Base-by-base conservation (phyloP, 2,797 vertebrate genomes). In the Danio albolineatus region DNA sequence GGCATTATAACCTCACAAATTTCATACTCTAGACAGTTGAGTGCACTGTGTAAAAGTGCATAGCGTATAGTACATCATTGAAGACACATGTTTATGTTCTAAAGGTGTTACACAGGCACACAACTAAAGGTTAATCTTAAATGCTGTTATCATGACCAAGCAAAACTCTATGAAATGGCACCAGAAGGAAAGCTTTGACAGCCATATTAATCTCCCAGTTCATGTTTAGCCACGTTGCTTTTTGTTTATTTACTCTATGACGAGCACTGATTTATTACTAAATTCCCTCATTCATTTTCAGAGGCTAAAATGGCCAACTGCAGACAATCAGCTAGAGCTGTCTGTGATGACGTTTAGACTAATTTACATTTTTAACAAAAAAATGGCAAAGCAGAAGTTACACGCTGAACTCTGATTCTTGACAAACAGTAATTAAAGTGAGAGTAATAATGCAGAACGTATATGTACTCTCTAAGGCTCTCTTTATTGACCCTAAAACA, bases 201-300 rank as follows among this genome's bases (percentile, higher is more conserved):
- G 56, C 17, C 2, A 16, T 39, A 70, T 51, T 78, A 61, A 78
- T 78, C 38, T 81, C 66, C 82, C 28, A 6, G 66, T 70, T 77
- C 61, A 61, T 39, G 56, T 71, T 70, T 72, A 77, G 48, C 57
- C 72, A 48, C 19, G 13, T 17, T 38, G 39, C 76, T 69, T 57
- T 19, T 78, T 16, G 19, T 56, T 57, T 43, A 70, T 69, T 69
- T 78, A 49, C 54, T 70, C 43, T 48, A 13, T 6, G 28, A 13
- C 6, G 44, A 54, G 62, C 53, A 48, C 28, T 48, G 51, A 69
- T 78, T 69, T 39, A 48, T 78, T 67, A 57, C 75, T 51, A 28
- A 36, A 76, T 66, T 53, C 48, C 71, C 14, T 65, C 39, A 19
- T 64, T 53, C 60, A 66, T 61, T 60, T 75, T 38, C 13, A 28